phyloP scores from a whole-genome alignment of 1,140 invertebrate species.

The Drosophila tani region DNA sequence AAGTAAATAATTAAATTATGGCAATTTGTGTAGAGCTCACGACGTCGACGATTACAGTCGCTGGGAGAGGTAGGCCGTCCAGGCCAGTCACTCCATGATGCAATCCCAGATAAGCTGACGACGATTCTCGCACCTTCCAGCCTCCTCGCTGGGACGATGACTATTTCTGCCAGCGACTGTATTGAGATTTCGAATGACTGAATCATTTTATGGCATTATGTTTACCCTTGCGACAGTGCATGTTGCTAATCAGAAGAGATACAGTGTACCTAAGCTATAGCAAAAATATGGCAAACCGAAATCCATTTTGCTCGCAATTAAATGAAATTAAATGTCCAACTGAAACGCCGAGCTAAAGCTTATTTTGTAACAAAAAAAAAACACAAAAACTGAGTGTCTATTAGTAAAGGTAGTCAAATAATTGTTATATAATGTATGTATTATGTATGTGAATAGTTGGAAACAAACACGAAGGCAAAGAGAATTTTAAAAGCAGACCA shows the following conservation, averaged over 20 bases:
- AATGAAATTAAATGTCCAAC: conserved; percentile 70
- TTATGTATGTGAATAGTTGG: conserved; percentile 46
- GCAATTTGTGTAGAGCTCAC: conserved; percentile 35
- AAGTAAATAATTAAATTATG: conserved; percentile 65
- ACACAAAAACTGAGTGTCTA: conserved; percentile 51
- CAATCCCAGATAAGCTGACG: conserved; percentile 30
- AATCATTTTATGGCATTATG: conserved; percentile 47
- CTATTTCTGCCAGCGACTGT: conserved; percentile 32
- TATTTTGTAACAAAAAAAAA: conserved; percentile 58
- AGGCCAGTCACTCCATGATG: conserved; percentile 28
- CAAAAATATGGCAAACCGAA: conserved; percentile 30
- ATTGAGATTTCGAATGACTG: conserved; percentile 38
- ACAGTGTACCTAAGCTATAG: conserved; percentile 21
- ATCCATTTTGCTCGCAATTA: conserved; percentile 24
- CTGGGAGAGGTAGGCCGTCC: conserved; percentile 36
- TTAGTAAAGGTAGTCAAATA: conserved; percentile 40
- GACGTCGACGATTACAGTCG: conserved; percentile 47
- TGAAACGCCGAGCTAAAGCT: conserved; percentile 37
- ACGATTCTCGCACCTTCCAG: conserved; percentile 10
- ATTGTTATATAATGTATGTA: conserved; percentile 59
- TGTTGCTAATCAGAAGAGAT: conserved; percentile 28
- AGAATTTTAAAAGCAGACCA: conserved; percentile 38
- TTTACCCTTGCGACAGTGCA: conserved; percentile 16
- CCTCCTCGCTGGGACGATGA: conserved; percentile 3
- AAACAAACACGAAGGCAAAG: conserved; percentile 17